Conservation (phyloP, 2,888 invertebrate genomes). For the Cantharis nigra region DNA sequence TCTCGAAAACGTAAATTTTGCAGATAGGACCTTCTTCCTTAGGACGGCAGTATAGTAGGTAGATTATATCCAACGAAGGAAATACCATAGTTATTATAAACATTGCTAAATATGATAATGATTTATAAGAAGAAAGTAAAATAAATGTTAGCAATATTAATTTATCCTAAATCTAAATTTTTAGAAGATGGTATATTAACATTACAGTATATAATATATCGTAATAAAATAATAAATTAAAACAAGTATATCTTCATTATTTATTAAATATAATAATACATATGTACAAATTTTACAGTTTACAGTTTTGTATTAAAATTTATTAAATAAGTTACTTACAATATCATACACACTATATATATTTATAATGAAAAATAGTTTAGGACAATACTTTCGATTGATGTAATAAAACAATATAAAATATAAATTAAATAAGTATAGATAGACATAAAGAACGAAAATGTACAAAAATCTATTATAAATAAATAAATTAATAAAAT, state of each 20-base stretch:
- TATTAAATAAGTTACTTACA: conserved; percentile 36
- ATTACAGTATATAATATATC: background rate
- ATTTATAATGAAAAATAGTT: conserved; percentile 11
- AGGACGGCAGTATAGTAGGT: too few species aligned
- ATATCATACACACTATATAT: conserved; percentile 37
- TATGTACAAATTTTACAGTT: conserved; percentile 37
- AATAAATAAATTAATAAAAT: background rate
- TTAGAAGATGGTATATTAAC: too few species aligned
- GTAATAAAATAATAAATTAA: background rate
- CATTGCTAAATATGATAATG: too few species aligned
- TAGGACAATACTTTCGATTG: background rate
- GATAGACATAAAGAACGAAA: background rate
- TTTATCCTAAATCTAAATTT: too few species aligned
- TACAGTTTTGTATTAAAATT: conserved; percentile 31
- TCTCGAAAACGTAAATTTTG: too few species aligned
- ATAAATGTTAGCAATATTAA: too few species aligned
- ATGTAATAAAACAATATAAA: background rate
- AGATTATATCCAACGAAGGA: too few species aligned
- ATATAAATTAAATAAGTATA: background rate
- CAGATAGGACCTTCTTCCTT: too few species aligned
- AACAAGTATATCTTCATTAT: background rate
- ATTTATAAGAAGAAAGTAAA: too few species aligned
- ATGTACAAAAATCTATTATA: background rate
- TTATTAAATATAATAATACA: conserved; percentile 26
- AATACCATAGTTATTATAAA: too few species aligned